These are phyloP conservation scores for Machimus rusticus DNA, from an alignment of 2,888 invertebrate species.

Conservation along the genomic window DNA sequence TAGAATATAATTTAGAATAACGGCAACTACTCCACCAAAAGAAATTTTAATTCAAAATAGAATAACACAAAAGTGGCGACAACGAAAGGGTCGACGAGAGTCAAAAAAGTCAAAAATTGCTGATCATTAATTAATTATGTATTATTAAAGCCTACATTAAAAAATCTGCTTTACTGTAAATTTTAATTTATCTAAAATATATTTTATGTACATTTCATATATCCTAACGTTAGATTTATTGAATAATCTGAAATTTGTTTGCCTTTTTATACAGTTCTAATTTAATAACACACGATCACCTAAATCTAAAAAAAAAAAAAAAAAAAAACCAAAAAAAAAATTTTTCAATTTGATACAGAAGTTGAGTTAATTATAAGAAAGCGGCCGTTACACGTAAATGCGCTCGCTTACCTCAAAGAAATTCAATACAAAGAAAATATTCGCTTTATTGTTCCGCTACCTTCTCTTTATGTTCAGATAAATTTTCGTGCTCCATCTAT, in stretches of 20 bases:
- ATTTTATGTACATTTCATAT: constrained; percentile 23
- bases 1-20: neutral
- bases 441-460: neutral
- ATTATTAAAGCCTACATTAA: constrained; percentile 1
- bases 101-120: neutral
- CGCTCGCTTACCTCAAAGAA: neutral
- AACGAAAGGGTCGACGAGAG: neutral
- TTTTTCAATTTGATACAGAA: neutral
- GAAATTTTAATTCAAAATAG: neutral
- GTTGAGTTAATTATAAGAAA: neutral
- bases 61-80: neutral
- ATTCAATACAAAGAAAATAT: neutral
- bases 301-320: neutral
- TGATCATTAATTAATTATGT: neutral
- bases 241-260: neutral
- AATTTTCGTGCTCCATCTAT: neutral
- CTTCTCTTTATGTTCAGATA: neutral
- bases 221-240: neutral
- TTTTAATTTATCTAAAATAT: constrained; percentile 20
- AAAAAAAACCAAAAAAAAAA: neutral
- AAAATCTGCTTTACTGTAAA: constrained; percentile 16
- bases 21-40: neutral
- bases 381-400: neutral
- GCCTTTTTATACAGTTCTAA: constrained; percentile 4
- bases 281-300: neutral